Evolutionary conservation across 1,140 invertebrate species (phyloP), one percentile per base, ranked within the genome.

Genomic region (Berghia stephanieae): DNA sequence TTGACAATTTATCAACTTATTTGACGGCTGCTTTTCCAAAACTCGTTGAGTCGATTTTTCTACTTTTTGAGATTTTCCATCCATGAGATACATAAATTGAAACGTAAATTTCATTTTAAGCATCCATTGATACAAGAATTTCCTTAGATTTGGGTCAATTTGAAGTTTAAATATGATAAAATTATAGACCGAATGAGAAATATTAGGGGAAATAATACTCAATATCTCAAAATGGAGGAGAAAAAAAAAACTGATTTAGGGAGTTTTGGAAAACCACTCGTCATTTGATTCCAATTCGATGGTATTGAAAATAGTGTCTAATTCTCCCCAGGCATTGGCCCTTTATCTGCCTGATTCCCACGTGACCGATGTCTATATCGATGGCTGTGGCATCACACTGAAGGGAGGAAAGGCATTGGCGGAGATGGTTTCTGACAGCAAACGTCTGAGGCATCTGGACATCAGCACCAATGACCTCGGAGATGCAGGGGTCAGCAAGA

Each of bases 381-480:
- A 89, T 77, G 87, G 86, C 72, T 89, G 88, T 80, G 85, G 84
- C 13, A 79, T 89, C 16, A 86, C 85, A 3, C 71, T 78, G 6
- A 69, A 52, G 18, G 87, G 84, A 5, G 86, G 84, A 78, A 79
- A 82, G 2, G 69, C 79, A 27, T 69, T 89, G 34, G 82, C 85
- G 27, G 82, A 87, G 67, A 75, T 87, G 8, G 78, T 89, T 27
- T 69, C 82, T 21, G 81, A 78, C 8, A 87, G 86, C 74, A 87
- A 83, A 63, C 82, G 82, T n/a, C 79, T 89, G 10, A 68, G 77
- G 31, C 77, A 81, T 34, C 79, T 89, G 38, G 86, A 89, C 72
- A 69, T 88, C 2, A 88, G 88, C 75, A 83, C 86, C 16, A 89
- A 89, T 74, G 81, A 83, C 34, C 82, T 89, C 13, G 79, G 77